Conservation (phyloP, 2,888 invertebrate genomes). For the Leucoptera coffeella region DNA sequence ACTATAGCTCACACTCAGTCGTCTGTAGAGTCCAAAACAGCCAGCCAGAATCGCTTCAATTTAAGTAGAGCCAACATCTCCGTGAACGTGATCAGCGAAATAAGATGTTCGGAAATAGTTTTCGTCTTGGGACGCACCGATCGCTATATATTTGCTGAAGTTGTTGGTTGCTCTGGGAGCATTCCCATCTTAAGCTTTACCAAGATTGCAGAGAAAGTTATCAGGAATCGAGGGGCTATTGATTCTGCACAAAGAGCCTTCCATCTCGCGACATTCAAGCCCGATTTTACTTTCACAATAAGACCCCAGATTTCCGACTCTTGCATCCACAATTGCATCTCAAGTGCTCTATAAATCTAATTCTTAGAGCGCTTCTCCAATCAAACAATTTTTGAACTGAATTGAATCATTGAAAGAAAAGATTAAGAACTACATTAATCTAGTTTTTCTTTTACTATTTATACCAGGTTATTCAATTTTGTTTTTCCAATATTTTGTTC, state of each 20-base stretch:
- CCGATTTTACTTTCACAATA: conserved; percentile 43
- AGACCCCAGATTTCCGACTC: conserved; percentile 38
- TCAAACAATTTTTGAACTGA: too few relatives aligned
- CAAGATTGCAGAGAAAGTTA: conserved; percentile 36
- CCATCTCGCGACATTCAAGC: conserved; percentile 38
- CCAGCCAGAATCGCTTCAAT: conserved; percentile 2
- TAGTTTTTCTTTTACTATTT: too few relatives aligned
- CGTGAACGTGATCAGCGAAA: conserved; percentile 2
- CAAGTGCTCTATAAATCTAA: too few relatives aligned
- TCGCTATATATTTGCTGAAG: too few relatives aligned
- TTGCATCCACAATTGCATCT: conserved; percentile 38
- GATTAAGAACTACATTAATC: too few relatives aligned
- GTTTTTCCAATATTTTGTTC: too few relatives aligned
- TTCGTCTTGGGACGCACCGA: conserved; percentile 2
- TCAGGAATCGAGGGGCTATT: conserved; percentile 44
- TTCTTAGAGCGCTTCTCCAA: too few relatives aligned
- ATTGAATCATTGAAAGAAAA: too few relatives aligned
- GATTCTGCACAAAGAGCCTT: conserved; percentile 43
- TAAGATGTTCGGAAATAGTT: conserved; percentile 1
- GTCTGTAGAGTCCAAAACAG: too few relatives aligned
- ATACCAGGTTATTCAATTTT: too few relatives aligned
- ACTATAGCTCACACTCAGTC: too few relatives aligned
- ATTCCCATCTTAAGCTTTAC: conserved; percentile 16
- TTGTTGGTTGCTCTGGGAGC: conserved; percentile 7
- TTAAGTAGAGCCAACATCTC: conserved; percentile 1